phyloP scores from a whole-genome alignment of 2,888 invertebrate species.

The Xiphydria camelus region DNA sequence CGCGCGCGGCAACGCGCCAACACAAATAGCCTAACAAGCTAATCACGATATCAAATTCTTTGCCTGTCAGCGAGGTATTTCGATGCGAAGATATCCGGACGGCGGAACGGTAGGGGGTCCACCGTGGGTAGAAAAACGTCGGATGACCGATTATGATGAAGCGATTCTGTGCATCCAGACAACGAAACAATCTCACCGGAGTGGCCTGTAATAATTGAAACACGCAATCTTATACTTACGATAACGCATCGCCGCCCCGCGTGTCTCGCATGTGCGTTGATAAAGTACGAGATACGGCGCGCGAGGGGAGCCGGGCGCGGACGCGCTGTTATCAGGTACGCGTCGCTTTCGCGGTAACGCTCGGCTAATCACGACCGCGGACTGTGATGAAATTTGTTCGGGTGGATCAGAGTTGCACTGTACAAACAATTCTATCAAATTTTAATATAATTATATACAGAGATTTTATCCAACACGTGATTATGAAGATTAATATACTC shows the following conservation, averaged over 20 bases:
- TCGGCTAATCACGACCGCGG: too few species aligned
- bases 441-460: too few species aligned
- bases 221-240: slow-evolving; percentile 53
- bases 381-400: too few species aligned
- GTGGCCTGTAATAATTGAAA: slow-evolving; percentile 49
- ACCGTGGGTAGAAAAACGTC: slow-evolving; percentile 38
- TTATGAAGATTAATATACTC: too few species aligned
- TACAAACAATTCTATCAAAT: too few species aligned
- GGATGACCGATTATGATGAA: slow-evolving; percentile 59
- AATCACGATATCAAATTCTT: slow-evolving; percentile 58
- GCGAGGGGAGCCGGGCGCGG: too few species aligned
- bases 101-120: slow-evolving; percentile 43
- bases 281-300: too few species aligned
- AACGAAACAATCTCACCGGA: slow-evolving; percentile 32
- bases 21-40: slow-evolving; percentile 49
- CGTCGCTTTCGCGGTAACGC: too few species aligned
- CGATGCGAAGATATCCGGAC: slow-evolving; percentile 53
- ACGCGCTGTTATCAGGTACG: too few species aligned
- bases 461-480: too few species aligned
- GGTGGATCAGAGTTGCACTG: too few species aligned
- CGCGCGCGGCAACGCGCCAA: slow-evolving; percentile 39
- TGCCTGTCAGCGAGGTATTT: slow-evolving; percentile 53
- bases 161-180: slow-evolving; percentile 42
- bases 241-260: slow-evolving; percentile 3
- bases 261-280: too few species aligned